Conservation (phyloP, 2,888 invertebrate genomes). For the Hylaea fasciaria region DNA sequence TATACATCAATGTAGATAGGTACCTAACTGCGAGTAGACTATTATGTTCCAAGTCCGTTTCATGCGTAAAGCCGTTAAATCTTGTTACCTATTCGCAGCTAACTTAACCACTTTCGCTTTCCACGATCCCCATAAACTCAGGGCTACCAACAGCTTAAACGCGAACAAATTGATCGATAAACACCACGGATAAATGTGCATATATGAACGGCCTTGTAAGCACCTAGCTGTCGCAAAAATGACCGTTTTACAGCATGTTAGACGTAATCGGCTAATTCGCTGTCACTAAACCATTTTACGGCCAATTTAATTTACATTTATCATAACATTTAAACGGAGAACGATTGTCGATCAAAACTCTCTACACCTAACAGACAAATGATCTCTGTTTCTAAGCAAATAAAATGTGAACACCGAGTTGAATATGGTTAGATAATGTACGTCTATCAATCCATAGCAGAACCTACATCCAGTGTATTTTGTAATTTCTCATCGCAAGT, state of each 20-base stretch:
- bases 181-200: constrained; percentile 22
- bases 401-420: too few species aligned
- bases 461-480: not conserved
- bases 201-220: constrained; percentile 26
- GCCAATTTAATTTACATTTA: constrained; percentile 28
- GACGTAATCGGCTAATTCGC: constrained; percentile 19
- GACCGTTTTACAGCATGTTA: constrained; percentile 19
- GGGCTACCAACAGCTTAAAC: constrained; percentile 8
- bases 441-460: too few species aligned
- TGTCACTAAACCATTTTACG: constrained; percentile 31
- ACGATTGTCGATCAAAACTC: not conserved
- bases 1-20: too few species aligned
- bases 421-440: too few species aligned
- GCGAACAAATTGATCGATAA: constrained; percentile 18
- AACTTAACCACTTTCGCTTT: constrained; percentile 33
- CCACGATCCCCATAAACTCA: constrained; percentile 26
- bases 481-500: not conserved
- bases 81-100: constrained; percentile 11
- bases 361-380: not conserved
- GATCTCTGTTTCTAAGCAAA: too few species aligned
- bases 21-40: too few species aligned
- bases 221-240: constrained; percentile 17
- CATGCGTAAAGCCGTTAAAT: constrained; percentile 17
- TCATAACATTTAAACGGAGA: constrained; percentile 10
- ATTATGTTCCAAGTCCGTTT: not conserved